Conservation (phyloP, 2,797 vertebrate species). For the Eospalax fontanierii region DNA sequence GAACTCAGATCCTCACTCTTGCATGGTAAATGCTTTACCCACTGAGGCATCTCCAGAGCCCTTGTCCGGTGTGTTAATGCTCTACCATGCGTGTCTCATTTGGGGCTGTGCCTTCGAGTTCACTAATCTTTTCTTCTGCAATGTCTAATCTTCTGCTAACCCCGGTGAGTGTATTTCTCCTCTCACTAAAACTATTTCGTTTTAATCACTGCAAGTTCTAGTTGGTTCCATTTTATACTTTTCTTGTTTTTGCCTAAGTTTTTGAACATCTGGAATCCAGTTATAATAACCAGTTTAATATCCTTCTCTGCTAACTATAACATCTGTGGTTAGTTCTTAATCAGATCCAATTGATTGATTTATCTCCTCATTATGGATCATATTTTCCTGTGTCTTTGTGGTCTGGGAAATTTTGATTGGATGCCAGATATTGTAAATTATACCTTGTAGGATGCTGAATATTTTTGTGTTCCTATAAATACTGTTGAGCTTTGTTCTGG, state of each 20-base stretch:
- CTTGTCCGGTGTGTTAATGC: too few relatives aligned
- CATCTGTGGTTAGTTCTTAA: constrained; percentile 82
- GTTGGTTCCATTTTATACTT: constrained; percentile 49
- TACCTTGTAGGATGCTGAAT: constrained; percentile 64
- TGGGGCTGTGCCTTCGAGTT: constrained; percentile 58
- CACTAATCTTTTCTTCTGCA: constrained; percentile 76
- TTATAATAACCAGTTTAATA: constrained; percentile 81
- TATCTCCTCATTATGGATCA: constrained; percentile 80
- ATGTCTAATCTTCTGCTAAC: constrained; percentile 65
- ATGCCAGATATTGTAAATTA: constrained; percentile 80
- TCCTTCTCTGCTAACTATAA: constrained; percentile 77
- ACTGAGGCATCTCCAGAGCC: neutral
- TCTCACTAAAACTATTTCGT: constrained; percentile 26
- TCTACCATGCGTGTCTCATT: neutral
- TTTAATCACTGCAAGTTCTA: constrained; percentile 59
- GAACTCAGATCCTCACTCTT: neutral
- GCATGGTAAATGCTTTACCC: neutral
- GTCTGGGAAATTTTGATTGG: constrained; percentile 78
- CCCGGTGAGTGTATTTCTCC: constrained; percentile 32
- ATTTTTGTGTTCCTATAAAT: constrained; percentile 74
- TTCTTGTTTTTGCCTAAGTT: constrained; percentile 77
- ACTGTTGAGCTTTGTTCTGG: constrained; percentile 65
- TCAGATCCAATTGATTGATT: constrained; percentile 83
- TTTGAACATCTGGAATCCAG: constrained; percentile 79
- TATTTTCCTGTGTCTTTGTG: constrained; percentile 81